Conservation (phyloP, 1,140 invertebrate genomes). For the Homarus americanus region DNA sequence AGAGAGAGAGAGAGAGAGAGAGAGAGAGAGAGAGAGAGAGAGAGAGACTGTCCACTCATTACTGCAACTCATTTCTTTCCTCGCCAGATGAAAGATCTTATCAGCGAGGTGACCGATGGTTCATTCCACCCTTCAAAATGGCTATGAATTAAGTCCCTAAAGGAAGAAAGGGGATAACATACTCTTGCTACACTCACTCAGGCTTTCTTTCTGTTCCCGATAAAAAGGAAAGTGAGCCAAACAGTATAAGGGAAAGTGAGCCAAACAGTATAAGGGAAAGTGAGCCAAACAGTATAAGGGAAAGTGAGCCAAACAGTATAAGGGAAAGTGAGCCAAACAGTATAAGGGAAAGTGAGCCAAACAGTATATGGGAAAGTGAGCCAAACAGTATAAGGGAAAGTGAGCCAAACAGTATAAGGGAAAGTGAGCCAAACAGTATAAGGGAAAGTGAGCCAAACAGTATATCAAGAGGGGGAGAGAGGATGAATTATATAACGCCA, state of each 20-base stretch:
- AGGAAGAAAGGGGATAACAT: background rate
- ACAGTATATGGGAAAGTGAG: too few species aligned
- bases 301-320: background rate
- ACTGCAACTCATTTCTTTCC: too few species aligned
- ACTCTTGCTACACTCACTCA: background rate
- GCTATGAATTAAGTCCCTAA: background rate
- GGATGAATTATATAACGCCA: background rate
- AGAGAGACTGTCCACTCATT: too few species aligned
- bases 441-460: background rate
- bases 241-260: background rate
- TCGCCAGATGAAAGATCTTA: too few species aligned
- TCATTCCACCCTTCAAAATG: background rate
- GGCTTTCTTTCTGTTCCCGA: background rate
- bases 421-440: background rate
- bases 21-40: constrained; percentile 29
- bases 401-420: background rate
- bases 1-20: constrained; percentile 43
- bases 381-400: background rate
- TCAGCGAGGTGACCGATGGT: background rate
- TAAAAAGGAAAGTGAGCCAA: too few species aligned
- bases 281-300: background rate
- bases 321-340: background rate
- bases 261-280: background rate
- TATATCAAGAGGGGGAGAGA: background rate
- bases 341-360: background rate